These are phyloP conservation scores for Ardeotis arabs DNA, from an alignment of 2,113 vertebrate genomes.

Conservation along the genomic window DNA sequence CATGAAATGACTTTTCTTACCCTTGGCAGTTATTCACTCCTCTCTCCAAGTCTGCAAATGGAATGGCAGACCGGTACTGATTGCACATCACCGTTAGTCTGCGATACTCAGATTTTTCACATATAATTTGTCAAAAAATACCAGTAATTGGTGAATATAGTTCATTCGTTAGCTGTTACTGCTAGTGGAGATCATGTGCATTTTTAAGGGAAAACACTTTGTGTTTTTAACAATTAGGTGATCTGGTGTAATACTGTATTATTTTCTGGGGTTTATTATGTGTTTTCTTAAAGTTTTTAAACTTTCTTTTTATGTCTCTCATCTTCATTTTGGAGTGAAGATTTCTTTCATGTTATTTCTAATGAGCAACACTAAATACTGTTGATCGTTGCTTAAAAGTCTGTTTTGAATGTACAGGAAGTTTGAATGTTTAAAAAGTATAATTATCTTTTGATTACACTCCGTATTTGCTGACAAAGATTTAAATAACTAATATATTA, in stretches of 20 bases:
- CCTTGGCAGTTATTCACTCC: not conserved
- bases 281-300: not conserved
- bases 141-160: not conserved
- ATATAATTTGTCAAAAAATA: not conserved
- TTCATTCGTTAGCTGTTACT: not conserved
- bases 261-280: not conserved
- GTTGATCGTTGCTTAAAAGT: conserved; percentile 2
- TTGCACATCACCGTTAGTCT: not conserved
- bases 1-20: not conserved
- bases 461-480: not conserved
- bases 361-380: not conserved
- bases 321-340: not conserved
- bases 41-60: not conserved
- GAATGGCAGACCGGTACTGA: not conserved
- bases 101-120: not conserved
- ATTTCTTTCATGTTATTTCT: not conserved
- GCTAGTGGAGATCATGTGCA: not conserved
- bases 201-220: not conserved
- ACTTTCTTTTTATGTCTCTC: not conserved
- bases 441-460: not conserved
- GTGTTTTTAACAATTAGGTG: not conserved
- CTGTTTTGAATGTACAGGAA: not conserved
- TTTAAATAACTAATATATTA: not conserved
- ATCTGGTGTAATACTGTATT: not conserved
- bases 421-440: not conserved